Percentiles rank a stretch among this genome's conserved stretches.
Conservation (phyloP, 30 jellyfish, hydroid and myxozoan species). For the Aurelia aurita complex sp. Pacific region DNA sequence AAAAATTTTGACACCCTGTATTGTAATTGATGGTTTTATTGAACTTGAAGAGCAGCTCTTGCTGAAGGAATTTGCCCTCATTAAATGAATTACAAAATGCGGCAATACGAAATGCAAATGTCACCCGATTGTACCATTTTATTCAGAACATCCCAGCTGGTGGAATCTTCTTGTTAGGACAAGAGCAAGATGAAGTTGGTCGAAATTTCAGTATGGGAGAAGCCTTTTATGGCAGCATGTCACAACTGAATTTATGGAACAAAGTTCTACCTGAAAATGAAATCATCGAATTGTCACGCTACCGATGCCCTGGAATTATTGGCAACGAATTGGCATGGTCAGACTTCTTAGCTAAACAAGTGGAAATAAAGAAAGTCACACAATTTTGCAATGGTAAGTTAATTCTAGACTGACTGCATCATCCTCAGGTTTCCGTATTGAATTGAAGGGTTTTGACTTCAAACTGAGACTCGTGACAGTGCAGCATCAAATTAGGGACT, state of each 20-base stretch:
- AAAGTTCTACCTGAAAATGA: constrained; percentile 65
- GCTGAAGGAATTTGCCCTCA: no score
- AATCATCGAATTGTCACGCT: constrained; percentile 76
- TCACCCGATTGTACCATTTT: background rate
- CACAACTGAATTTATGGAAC: constrained; percentile 88
- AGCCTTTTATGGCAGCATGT: constrained; percentile 87
- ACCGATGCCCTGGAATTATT: constrained; percentile 73
- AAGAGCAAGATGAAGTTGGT: constrained; percentile 99
- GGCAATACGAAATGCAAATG: no score
- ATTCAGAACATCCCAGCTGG: constrained; percentile 50
- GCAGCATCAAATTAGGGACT: no score
- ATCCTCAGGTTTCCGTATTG: no score
- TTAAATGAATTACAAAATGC: no score
- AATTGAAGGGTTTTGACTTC: no score
- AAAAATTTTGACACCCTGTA: no score
- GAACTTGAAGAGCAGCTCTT: no score
- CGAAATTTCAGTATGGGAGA: constrained; percentile 96
- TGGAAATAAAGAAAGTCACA: constrained; percentile 60
- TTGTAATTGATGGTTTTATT: no score
- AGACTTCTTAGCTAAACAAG: constrained; percentile 62
- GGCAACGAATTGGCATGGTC: constrained; percentile 98
- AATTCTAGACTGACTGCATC: no score
- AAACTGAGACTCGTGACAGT: no score
- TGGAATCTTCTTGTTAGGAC: constrained; percentile 92
- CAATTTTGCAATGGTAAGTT: constrained; percentile 83